Base-by-base conservation (phyloP, 2,888 invertebrate genomes). In the Branchellion lobata region DNA sequence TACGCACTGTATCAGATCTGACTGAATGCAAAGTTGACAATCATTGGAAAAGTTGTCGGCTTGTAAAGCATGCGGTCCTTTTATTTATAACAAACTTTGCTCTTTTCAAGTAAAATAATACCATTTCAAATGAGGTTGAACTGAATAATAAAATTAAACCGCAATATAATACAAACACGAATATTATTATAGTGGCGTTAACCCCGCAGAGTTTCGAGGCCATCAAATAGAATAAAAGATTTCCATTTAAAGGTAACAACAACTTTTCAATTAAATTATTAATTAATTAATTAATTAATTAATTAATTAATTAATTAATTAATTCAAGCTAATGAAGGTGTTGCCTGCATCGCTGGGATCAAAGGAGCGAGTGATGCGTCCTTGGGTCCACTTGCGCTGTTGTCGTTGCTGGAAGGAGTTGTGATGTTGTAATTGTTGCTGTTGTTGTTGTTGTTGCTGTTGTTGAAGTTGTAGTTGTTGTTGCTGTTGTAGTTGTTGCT, bases 301-400 rank as follows among this genome's bases (percentile, higher is more conserved):
- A n/a, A n/a, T n/a, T n/a, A n/a, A n/a, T n/a, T n/a, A n/a, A n/a
- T n/a, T n/a, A n/a, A n/a, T n/a, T n/a, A n/a, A n/a, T n/a, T n/a
- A n/a, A n/a, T n/a, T n/a, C n/a, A n/a, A n/a, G n/a, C n/a, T n/a
- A n/a, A n/a, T n/a, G n/a, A n/a, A n/a, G n/a, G n/a, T 24, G 27
- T 53, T 53, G 53, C 75, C 75, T 53, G 31, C 24, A 47, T 51
- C 75, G 75, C 14, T 21, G 14, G 40, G 75, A 1, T 75, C 75
- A 31, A 34, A 2, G 31, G 61, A 61, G 1, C 24, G 34, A 31
- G 65, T 33, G 33, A n/a, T 5, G 21, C 57, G n/a, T 36, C 77
- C 34, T 27, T n/a, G 57, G 21, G 24, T 14, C 34, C 21, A 53
- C n/a, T n/a, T n/a, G n/a, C 34, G 61, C 24, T 77, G 77, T 18